These are phyloP conservation scores for Drymodes brunneopygia DNA, from an alignment of 2,113 vertebrate species.

Conservation along the genomic window DNA sequence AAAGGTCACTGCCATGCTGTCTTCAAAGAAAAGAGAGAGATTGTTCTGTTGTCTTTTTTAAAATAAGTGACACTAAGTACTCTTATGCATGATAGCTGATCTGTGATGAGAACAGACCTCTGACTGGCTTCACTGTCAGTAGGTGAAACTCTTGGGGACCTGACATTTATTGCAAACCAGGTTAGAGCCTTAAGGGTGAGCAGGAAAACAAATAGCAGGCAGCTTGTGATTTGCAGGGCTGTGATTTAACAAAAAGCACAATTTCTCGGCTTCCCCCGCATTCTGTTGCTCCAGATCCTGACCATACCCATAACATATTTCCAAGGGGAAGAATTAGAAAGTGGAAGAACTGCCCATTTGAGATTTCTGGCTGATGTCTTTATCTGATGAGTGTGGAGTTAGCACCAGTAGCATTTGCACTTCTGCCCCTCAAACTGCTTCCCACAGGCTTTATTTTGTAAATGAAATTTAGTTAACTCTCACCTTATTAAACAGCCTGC, in stretches of 20 bases:
- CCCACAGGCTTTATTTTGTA: background rate
- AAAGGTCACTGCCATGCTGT: background rate
- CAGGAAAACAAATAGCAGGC: rapidly evolving
- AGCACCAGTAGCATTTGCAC: background rate
- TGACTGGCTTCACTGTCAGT: background rate
- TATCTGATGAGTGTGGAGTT: background rate
- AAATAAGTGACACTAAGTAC: background rate
- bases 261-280: background rate
- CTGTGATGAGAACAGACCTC: background rate
- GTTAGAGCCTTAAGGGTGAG: background rate
- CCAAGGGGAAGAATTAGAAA: background rate
- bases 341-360: rapidly evolving
- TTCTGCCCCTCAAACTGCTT: background rate
- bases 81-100: background rate
- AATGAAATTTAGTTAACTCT: background rate
- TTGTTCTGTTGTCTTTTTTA: too few species aligned
- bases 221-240: background rate
- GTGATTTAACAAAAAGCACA: background rate
- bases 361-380: background rate
- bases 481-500: background rate
- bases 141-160: background rate
- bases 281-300: background rate
- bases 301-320: background rate
- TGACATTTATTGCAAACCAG: background rate
- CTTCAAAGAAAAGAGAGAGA: background rate